phyloP scores from a whole-genome alignment of 2,113 vertebrate genomes.

The Cryptomyrus ogoouensis region DNA sequence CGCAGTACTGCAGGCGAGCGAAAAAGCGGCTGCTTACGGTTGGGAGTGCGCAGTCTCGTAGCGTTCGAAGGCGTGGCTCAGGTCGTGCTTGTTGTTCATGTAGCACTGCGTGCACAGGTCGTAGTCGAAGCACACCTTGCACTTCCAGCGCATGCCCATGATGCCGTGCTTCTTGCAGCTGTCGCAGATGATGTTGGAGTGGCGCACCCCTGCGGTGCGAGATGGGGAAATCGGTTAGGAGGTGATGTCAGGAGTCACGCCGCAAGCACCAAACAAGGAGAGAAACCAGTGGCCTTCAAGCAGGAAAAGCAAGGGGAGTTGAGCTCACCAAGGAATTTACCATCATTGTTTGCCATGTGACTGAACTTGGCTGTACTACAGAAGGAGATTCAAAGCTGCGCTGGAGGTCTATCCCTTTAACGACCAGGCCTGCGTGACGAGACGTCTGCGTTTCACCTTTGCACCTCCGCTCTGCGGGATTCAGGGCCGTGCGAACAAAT shows the following conservation, averaged over 20 bases:
- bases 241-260: background rate
- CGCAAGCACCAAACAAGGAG: background rate
- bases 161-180: constrained; percentile 96
- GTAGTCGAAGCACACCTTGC: constrained; percentile 90
- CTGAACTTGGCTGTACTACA: background rate
- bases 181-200: constrained; percentile 98
- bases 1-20: background rate
- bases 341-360: background rate
- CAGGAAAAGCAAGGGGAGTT: background rate
- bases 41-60: constrained; percentile 90
- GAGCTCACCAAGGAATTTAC: background rate
- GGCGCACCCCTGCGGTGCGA: constrained; percentile 74
- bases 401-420: background rate
- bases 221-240: background rate
- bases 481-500: background rate
- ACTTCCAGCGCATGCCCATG: constrained; percentile 97
- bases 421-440: background rate
- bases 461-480: background rate
- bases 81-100: constrained; percentile 92
- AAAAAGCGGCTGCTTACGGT: constrained; percentile 68
- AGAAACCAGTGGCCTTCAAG: background rate
- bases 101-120: constrained; percentile 97
- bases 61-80: constrained; percentile 84
- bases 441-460: background rate
- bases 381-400: background rate